Base-by-base conservation (phyloP, 2,113 vertebrate species). In the Gavia stellata region DNA sequence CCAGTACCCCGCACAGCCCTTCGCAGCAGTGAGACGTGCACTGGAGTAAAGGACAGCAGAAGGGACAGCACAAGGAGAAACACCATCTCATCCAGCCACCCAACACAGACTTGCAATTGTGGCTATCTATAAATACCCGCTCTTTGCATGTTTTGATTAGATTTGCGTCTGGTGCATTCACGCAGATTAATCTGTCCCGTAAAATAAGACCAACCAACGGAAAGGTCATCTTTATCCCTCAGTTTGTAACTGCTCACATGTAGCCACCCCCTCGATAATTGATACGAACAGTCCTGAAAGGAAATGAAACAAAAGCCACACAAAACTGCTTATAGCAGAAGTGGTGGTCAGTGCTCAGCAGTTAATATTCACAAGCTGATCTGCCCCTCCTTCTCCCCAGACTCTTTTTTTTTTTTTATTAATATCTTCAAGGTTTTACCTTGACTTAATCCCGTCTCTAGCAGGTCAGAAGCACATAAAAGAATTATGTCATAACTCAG, bases 1-100 rank as follows among this genome's bases (percentile, higher is more conserved):
- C 49, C 23, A n/a, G 56, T 5, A 68, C 26, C 23, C 15, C 0
- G 1, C n/a, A 25, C 0, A 52, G 36, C 13, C 59, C 18, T 42
- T 65, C 44, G 8, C 23, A 34, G 53, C 42, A 70, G 28, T 0
- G 2, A 79, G 29, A 55, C 0, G 1, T 8, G 19, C 34, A 14
- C 58, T 11, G 31, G 9, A 20, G 24, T 2, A 7, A 47, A 65
- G 61, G 61, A 45, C 4, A 42, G 26, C 23, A 66, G 45, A 29
- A 72, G 29, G 36, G 58, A 52, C 29, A 26, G 18, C 33, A 40
- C 0, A 1, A 61, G 49, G 40, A 86, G 34, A 50, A 72, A 42
- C 28, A 21, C 11, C 17, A 10, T 26, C 65, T 70, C 73, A 31
- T 17, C 52, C 78, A 34, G 36, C 25, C 68, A 44, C 24, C 42